These are phyloP conservation scores for Lanistes nyassanus DNA, from an alignment of 1,140 invertebrate genomes.

Conservation along the genomic window DNA sequence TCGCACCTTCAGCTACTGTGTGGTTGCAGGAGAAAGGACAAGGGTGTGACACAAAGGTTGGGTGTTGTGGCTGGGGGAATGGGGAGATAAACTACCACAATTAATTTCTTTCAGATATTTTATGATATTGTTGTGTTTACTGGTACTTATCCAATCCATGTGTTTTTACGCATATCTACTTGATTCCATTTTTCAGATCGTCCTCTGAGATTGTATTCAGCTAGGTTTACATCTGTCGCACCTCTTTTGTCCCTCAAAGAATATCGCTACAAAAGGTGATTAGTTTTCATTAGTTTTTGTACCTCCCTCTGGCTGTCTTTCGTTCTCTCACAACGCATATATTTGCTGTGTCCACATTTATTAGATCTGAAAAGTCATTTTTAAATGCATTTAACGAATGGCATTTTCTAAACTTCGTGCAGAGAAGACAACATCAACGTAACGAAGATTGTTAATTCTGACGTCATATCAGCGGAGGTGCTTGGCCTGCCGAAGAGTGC, in stretches of 20 bases:
- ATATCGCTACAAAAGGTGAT: constrained; percentile 25
- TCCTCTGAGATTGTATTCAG: constrained; percentile 26
- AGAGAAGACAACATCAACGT: constrained; percentile 7
- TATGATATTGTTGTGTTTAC: background rate
- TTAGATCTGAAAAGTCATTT: background rate
- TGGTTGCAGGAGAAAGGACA: too few species aligned
- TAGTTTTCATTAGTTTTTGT: too few species aligned
- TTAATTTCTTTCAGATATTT: too few species aligned
- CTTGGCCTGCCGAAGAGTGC: constrained; percentile 27
- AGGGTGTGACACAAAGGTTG: too few species aligned
- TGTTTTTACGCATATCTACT: background rate
- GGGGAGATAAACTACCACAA: too few species aligned
- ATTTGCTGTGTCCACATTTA: background rate
- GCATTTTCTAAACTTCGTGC: background rate
- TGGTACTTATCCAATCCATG: background rate
- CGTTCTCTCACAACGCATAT: too few species aligned
- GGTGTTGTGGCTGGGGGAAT: too few species aligned
- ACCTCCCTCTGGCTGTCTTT: too few species aligned
- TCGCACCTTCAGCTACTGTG: too few species aligned
- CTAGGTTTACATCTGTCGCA: constrained; percentile 29
- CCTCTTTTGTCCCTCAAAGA: constrained; percentile 28
- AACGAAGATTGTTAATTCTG: constrained; percentile 35
- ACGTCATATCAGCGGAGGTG: constrained; percentile 39
- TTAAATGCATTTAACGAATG: background rate
- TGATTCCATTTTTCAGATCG: constrained; percentile 15